Base-by-base conservation (phyloP, 2,888 invertebrate species). In the Phoronis australis region DNA sequence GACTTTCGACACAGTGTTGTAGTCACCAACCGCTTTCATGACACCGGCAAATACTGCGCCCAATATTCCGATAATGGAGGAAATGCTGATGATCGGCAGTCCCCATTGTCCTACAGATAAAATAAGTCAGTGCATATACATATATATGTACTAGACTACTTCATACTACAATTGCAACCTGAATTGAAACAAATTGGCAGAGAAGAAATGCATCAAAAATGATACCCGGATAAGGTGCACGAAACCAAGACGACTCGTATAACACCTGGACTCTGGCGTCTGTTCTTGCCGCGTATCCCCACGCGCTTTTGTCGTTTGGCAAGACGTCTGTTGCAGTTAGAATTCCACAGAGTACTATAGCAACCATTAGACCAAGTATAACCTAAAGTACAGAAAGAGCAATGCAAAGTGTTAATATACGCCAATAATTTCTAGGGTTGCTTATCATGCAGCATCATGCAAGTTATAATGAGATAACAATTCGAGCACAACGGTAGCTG, bases 1-100 rank as follows among this genome's bases (percentile, higher is more conserved):
- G 24, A 81, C 69, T 48, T 78, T 59, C 2, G 91, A 87, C 0
- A 88, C 88, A 6, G 89, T 89, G 42, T 89, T 89, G 77, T 91
- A 91, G 73, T 91, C 90, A 66, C 89, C 88, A 56, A 90, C 83
- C 15, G 56, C 56, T 47, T 62, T 61, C 3, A 63, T 47, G 48
- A 58, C 52, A 21, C 57, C 58, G 21, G 56, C 54, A 12, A 62
- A 42, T 6, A 57, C 52, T 12, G 54, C 61, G 3, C 61, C 55
- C 37, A 59, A 26, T 56, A 62, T 55, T 3, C 59, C 62, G 31
- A 62, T 51, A 24, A 62, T 54, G 1, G 51, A 52, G 4, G 52
- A 54, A 0, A 51, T 47, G n/a, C 45, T 54, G n/a, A 62, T 48
- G 9, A 56, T 55, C 2, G 62, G 62, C 37, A 31, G 15, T 18